Evolutionary conservation across 2,113 vertebrate genomes (phyloP).

Genomic region (Oncorhynchus gorbuscha): DNA sequence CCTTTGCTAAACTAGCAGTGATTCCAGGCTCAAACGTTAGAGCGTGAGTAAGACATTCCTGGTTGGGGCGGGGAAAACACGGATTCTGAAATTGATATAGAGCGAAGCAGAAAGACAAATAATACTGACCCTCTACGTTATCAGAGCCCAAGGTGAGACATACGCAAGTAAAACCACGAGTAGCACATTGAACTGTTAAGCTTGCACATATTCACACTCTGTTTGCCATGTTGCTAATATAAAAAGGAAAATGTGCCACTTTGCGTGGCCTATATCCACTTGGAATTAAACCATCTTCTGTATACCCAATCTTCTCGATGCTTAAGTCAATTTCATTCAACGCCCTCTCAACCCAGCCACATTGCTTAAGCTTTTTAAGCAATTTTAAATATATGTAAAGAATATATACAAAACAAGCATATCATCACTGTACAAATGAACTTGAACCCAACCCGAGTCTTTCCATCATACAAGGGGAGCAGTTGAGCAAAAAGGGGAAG

Average conservation of each 20-base stretch:
- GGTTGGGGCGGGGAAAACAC: not conserved
- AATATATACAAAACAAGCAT: conserved; percentile 70
- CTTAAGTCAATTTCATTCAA: not conserved
- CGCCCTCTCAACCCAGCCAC: conserved; percentile 26
- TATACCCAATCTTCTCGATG: not conserved
- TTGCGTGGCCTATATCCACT: conserved; percentile 38
- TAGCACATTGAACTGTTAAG: not conserved
- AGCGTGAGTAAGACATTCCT: not conserved
- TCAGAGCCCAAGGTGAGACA: conserved; percentile 19
- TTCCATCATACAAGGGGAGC: conserved; percentile 16
- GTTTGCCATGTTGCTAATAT: conserved; percentile 52
- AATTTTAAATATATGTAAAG: conserved; percentile 68
- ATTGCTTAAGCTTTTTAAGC: conserved; percentile 53
- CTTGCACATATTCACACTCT: conserved; percentile 60
- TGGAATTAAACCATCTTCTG: conserved; percentile 19
- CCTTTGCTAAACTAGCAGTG: not conserved
- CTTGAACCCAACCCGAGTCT: conserved; percentile 23
- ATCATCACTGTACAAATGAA: conserved; percentile 41
- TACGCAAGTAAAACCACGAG: conserved; percentile 29
- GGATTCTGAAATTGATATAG: conserved; percentile 10
- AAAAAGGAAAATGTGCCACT: conserved; percentile 33
- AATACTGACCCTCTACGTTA: conserved; percentile 23
- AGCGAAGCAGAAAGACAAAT: conserved; percentile 1
- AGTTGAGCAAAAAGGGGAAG: conserved; percentile 28
- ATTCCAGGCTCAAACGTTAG: too few relatives aligned